phyloP scores from a whole-genome alignment of 2,113 vertebrate genomes.

The Uria lomvia region DNA sequence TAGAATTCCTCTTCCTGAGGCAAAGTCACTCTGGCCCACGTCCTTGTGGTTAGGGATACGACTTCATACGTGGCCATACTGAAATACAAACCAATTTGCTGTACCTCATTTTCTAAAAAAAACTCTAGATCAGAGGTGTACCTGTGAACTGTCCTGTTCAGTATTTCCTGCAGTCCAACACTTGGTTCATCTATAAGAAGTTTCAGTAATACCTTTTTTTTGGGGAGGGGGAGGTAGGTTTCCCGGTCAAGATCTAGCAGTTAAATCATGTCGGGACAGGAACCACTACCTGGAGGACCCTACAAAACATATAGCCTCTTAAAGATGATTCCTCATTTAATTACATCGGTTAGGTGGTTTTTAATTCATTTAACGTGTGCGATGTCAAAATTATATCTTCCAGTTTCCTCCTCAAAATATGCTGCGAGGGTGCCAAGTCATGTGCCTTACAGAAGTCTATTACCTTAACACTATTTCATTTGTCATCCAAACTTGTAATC shows the following conservation, averaged over 20 bases:
- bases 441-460: constrained; percentile 44
- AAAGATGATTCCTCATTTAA: background rate
- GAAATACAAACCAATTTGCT: background rate
- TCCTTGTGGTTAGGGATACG: background rate
- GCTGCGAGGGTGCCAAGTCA: constrained; percentile 4
- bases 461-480: constrained; percentile 30
- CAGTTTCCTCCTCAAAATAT: background rate
- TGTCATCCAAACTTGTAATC: constrained; percentile 33
- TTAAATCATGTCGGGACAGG: background rate
- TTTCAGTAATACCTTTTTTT: background rate
- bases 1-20: accelerated
- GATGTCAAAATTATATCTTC: background rate
- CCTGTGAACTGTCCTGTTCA: background rate
- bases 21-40: background rate
- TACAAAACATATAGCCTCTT: background rate
- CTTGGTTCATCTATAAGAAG: background rate
- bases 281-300: background rate
- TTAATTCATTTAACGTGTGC: background rate
- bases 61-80: background rate
- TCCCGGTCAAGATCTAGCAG: background rate
- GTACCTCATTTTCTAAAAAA: background rate
- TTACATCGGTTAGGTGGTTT: background rate
- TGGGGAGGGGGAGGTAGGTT: background rate
- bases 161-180: background rate
- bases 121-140: background rate